Evolutionary conservation across 2,888 invertebrate species (phyloP).

Genomic region (Thyatira batis): DNA sequence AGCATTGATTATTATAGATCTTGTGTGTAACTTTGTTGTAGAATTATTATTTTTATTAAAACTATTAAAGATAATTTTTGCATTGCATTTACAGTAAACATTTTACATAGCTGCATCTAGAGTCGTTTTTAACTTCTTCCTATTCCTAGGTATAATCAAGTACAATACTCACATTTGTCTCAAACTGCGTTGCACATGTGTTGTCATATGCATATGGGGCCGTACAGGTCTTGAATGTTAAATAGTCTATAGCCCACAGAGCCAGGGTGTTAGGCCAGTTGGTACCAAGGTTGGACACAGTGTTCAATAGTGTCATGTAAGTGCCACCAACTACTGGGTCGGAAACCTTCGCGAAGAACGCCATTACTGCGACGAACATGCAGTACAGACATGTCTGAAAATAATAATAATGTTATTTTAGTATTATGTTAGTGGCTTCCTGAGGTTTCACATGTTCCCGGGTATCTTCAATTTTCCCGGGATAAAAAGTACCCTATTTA

Average conservation of each 20-base stretch:
- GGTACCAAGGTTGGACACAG: conserved; percentile 97
- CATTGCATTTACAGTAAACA: no score
- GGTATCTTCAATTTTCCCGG: no score
- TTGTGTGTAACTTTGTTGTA: no score
- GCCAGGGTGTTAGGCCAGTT: conserved; percentile 98
- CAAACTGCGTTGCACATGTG: conserved; percentile 83
- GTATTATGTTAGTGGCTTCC: conserved; percentile 7
- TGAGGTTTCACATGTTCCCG: no score
- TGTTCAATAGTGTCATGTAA: conserved; percentile 99
- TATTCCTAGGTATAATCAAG: no score
- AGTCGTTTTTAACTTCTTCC: no score
- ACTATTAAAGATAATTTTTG: no score
- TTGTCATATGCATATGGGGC: conserved; percentile 73
- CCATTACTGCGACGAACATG: conserved; percentile 99
- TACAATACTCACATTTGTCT: conserved; percentile 87
- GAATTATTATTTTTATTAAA: no score
- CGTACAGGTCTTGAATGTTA: conserved; percentile 91
- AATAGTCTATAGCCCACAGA: conserved; percentile 94
- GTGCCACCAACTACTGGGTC: conserved; percentile 99
- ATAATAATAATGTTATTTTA: conserved; percentile 10
- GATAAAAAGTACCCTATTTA: no score
- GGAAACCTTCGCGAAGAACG: conserved; percentile 98
- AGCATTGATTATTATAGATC: no score
- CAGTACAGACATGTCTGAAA: conserved; percentile 94
- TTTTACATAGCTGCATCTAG: no score